Base-by-base conservation (phyloP, 2,113 vertebrate species). In the Morone chrysops region DNA sequence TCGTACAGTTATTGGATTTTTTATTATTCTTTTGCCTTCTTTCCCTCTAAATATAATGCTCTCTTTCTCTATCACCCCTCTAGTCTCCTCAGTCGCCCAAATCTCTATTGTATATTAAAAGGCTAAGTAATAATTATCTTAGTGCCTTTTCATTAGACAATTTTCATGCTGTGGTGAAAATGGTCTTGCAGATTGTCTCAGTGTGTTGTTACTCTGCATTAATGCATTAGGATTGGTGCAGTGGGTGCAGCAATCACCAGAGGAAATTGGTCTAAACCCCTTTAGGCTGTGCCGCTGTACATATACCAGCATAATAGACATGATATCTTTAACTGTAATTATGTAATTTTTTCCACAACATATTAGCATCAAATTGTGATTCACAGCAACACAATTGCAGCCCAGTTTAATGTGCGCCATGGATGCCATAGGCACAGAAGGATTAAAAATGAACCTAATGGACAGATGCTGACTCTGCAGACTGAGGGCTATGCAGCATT, bases 121-220 rank as follows among this genome's bases (percentile, higher is more conserved):
- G 81, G 75, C 82, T 81, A 84, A 89, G 83, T 87, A 65, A 90
- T 91, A 87, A 90, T 90, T 80, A 90, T 89, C 85, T 76, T 71
- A 75, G 67, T 67, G 65, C 59, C 71, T 77, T 92, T 92, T 91
- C 63, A 92, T 90, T 85, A 85, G 79, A 88, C 68, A 75, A 72
- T 89, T 85, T 85, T 78, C 82, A 90, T 87, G 87, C 87, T 80
- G 89, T 67, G 83, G 47, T 72, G 81, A 72, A 88, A 89, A 89
- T 75, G 70, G 66, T 78, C 62, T 78, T 65, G 51, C 78, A 88
- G 81, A 92, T 87, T 82, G 80, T 86, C 57, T 81, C 81, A 67
- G 54, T 86, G 16, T 78, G 75, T 79, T 81, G 75, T 80, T 89
- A 18, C 62, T 75, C 60, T 51, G 60, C 60, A 86, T 87, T 89